Evolutionary conservation across 2,888 invertebrate genomes (phyloP).

Genomic region (Cacoxenus indagator): DNA sequence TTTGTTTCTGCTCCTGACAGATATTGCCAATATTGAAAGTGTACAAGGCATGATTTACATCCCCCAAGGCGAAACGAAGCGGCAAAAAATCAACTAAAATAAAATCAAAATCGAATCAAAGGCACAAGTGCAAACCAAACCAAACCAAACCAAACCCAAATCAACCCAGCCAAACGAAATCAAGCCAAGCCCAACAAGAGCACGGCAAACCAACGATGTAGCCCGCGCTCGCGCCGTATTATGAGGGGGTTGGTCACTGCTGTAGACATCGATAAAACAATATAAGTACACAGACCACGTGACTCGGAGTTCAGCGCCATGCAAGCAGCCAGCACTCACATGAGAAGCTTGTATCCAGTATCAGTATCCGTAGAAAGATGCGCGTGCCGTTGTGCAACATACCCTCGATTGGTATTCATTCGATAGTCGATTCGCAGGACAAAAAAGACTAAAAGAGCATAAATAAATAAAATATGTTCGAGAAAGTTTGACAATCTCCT

Average conservation of each 20-base stretch:
- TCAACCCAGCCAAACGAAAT: conserved; percentile 14
- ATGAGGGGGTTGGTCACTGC: conserved; percentile 31
- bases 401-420: conserved; percentile 62
- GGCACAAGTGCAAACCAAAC: conserved; percentile 40
- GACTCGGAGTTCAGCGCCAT: not conserved
- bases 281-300: conserved; percentile 46
- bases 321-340: not conserved
- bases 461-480: conserved; percentile 58
- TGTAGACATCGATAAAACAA: conserved; percentile 57
- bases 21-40: conserved; percentile 48
- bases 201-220: not conserved
- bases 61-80: conserved; percentile 37
- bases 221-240: too few relatives aligned
- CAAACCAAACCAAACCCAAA: not conserved
- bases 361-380: conserved; percentile 34
- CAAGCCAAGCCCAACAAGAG: conserved; percentile 31
- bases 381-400: conserved; percentile 56
- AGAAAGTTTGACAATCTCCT: conserved; percentile 41
- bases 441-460: conserved; percentile 43
- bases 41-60: conserved; percentile 57
- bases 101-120: conserved; percentile 64
- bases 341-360: conserved; percentile 21
- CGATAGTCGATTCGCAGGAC: conserved; percentile 45
- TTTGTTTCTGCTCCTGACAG: conserved; percentile 26
- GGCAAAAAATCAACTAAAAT: conserved; percentile 45